These are phyloP conservation scores for Marmota monax DNA, from an alignment of 2,113 vertebrate genomes.

Conservation along the genomic window DNA sequence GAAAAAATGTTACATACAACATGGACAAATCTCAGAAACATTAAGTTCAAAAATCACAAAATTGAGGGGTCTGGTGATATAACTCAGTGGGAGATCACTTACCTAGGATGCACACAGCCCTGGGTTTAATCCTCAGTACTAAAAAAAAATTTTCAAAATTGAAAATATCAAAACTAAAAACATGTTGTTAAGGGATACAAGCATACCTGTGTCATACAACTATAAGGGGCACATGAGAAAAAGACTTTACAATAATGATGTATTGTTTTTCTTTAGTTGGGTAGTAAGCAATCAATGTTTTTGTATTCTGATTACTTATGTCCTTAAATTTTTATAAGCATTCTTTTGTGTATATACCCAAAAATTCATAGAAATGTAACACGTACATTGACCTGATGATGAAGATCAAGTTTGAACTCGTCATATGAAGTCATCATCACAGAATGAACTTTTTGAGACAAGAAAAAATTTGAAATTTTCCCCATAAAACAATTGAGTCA, in stretches of 20 bases:
- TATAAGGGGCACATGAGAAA: background rate
- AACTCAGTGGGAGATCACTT: no score
- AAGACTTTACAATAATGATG: background rate
- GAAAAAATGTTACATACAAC: background rate
- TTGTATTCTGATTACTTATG: background rate
- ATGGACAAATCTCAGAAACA: background rate
- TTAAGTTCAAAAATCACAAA: slow-evolving; percentile 25
- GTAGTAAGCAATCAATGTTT: background rate
- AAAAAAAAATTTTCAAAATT: background rate
- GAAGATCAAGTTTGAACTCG: background rate
- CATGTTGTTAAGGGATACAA: background rate
- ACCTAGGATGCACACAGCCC: no score
- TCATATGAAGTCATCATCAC: background rate
- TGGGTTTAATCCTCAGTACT: no score
- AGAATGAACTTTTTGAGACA: background rate
- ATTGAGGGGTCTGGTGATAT: background rate
- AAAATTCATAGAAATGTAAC: background rate
- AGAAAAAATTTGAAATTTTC: background rate
- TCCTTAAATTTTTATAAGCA: background rate
- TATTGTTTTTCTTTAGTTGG: background rate
- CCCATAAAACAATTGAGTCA: background rate
- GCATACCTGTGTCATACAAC: background rate
- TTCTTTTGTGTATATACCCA: background rate
- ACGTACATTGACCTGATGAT: background rate
- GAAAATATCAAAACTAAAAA: slow-evolving; percentile 33